Evolutionary conservation across 2,888 invertebrate species (phyloP), one percentile per base, ranked within the genome.

Genomic region (Punctoribates punctum): DNA sequence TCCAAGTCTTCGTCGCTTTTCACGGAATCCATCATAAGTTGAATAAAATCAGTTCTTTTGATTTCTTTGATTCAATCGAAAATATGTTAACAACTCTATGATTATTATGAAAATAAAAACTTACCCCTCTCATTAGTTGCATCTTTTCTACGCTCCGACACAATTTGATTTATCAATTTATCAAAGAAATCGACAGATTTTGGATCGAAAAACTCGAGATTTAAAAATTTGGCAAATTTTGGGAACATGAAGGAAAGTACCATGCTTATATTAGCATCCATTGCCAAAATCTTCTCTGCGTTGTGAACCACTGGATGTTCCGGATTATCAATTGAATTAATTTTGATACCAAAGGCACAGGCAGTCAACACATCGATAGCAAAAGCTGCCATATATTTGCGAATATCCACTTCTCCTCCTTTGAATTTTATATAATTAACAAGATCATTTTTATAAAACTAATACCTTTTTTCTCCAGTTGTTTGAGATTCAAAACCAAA

Each of bases 1-100:
- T n/a, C 65, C 1, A 51, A 6, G 46, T 57, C 73, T 34, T 73
- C 17, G 13, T 34, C n/a, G 8, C 85, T 46, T 9, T 42, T 46
- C n/a, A 27, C 48, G 6, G 60, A 54, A 20, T 76, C 76, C 13
- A 76, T 29, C 76, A 76, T 76, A 15, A 76, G 29, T 27, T 73
- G 73, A 4, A 76, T 20, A 48, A 76, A 57, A 76, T 76, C 76
- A 9, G 29, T 51, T 11, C 73, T 54, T 20, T 27, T 54, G 27
- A n/a, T n/a, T 11, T 17, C 65, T 65, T 6, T 6, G 8, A 34
- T n/a, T n/a, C n/a, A n/a, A n/a, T n/a, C n/a, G n/a, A n/a, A n/a
- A n/a, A n/a, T n/a, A n/a, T n/a, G n/a, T n/a, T n/a, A n/a, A n/a
- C n/a, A n/a, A n/a, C n/a, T n/a, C n/a, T n/a, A n/a, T n/a, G n/a